Base-by-base conservation (phyloP, 2,888 invertebrate species). In the Bugulina stolonifera region DNA sequence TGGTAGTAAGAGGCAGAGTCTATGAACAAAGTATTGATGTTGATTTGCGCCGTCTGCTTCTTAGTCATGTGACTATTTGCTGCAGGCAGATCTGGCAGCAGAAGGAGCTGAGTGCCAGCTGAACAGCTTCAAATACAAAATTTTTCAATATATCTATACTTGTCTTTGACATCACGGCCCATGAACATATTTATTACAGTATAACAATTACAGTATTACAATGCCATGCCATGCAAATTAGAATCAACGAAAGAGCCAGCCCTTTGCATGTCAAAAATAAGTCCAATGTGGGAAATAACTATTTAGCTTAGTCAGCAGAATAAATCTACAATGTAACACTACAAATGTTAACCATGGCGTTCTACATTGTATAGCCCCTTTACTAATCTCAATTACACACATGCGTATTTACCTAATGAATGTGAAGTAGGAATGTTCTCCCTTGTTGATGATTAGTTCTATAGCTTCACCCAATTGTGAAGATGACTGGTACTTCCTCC, bases 1-100 rank as follows among this genome's bases (percentile, higher is more conserved):
- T 80, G 80, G 71, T 77, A 76, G 29, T 76, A 73, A 54, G 80
- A 78, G n/a, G 79, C 77, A 5, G 80, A 80, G 72, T 80, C 80
- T 29, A 80, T 72, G 27, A 79, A 78, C 52, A 80, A 74, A 14
- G 79, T 43, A 73, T 80, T 80, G 10, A 80, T 73, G 73, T 78
- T 79, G 1, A 80, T 71, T 3, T 69, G 29, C 1, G 71, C 10
- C 32, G n/a, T 34, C n/a, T 69, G 43, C 18, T n/a, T 23, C 18
- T 34, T 22, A 32, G 58, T 29, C 55, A 27, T n/a, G 5, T 64
- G 57, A 3, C 22, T 57, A 34, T 34, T 43, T n/a, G 25, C 2
- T 18, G 29, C 23, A 32, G 72, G 72, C 29, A 72, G 73, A 23
- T 69, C 69, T 25, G 74, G 74, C 18, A 74, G 72, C 18, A 74